A percentile compares a stretch with the other conserved stretches of the same genome.
Evolutionary conservation across 2,888 invertebrate genomes (phyloP).

Genomic region (Pherbina coryleti): DNA sequence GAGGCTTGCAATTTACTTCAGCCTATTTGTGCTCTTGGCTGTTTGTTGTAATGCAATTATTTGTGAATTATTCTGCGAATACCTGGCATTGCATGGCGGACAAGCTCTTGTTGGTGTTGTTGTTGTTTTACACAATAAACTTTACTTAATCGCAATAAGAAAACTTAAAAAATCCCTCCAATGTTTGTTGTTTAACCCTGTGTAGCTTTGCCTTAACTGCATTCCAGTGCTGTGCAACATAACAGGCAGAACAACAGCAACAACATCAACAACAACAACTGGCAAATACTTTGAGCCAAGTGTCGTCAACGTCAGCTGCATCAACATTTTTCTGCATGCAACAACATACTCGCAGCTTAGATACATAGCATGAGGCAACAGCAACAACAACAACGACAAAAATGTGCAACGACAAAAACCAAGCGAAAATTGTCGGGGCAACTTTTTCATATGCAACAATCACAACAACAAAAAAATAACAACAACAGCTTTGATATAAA

Average conservation of each 20-base stretch:
- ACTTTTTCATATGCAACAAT: background rate
- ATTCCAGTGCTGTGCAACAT: background rate
- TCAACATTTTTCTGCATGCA: slow-evolving; percentile 30
- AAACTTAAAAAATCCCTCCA: too few relatives aligned
- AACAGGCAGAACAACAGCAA: slow-evolving; percentile 25
- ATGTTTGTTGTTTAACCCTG: too few relatives aligned
- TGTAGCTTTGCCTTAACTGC: background rate
- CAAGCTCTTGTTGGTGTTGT: too few relatives aligned
- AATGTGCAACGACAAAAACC: background rate
- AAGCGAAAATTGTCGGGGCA: slow-evolving; percentile 22
- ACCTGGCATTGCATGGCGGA: too few relatives aligned
- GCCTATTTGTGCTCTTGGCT: too few relatives aligned
- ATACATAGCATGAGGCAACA: slow-evolving; percentile 18
- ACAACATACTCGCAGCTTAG: slow-evolving; percentile 12
- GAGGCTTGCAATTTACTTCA: too few relatives aligned
- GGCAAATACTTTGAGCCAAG: slow-evolving; percentile 17
- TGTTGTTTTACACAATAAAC: too few relatives aligned
- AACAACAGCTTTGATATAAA: background rate
- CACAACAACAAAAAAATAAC: slow-evolving; percentile 22
- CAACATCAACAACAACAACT: slow-evolving; percentile 18
- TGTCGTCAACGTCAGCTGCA: slow-evolving; percentile 28
- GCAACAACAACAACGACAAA: slow-evolving; percentile 1
- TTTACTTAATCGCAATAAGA: too few relatives aligned
- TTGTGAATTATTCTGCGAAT: too few relatives aligned
- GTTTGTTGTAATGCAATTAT: too few relatives aligned